Percentiles rank a stretch among this genome's conserved stretches.
phyloP scores from a whole-genome alignment of 53 echinoderm and acorn worm species.

The Temnopleurus reevesii region DNA sequence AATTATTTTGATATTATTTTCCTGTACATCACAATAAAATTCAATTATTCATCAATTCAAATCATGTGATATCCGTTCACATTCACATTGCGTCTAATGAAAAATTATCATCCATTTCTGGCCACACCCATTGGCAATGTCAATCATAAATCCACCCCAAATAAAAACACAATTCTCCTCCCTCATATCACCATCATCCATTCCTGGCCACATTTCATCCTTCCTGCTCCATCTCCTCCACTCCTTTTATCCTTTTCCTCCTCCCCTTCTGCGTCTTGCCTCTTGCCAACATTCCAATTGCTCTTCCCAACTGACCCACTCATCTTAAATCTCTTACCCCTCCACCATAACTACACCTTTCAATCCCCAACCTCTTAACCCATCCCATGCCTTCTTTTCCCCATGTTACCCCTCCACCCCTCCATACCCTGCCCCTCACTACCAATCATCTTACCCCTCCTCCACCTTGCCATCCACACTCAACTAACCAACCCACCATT shows the following conservation, averaged over 20 bases:
- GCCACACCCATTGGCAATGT: neutral
- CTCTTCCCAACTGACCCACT: too few relatives aligned
- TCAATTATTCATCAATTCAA: neutral
- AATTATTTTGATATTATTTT: neutral
- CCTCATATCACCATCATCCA: neutral
- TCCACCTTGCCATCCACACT: neutral
- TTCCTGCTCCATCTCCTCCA: neutral
- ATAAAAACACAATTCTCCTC: neutral
- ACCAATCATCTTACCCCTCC: neutral
- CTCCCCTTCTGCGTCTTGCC: neutral
- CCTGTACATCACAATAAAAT: neutral
- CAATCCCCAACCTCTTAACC: neutral
- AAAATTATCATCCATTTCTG: too few relatives aligned
- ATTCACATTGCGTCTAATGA: too few relatives aligned
- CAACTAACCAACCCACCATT: neutral
- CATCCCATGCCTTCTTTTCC: neutral
- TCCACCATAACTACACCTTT: neutral
- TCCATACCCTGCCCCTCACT: neutral
- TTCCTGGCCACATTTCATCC: neutral
- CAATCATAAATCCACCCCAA: neutral
- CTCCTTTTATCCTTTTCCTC: neutral
- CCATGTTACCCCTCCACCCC: neutral
- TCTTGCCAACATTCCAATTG: too few relatives aligned
- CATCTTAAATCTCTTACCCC: neutral
- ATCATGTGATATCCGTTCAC: neutral